phyloP scores from a whole-genome alignment of 2,797 vertebrate species.

The Echiichthys vipera region DNA sequence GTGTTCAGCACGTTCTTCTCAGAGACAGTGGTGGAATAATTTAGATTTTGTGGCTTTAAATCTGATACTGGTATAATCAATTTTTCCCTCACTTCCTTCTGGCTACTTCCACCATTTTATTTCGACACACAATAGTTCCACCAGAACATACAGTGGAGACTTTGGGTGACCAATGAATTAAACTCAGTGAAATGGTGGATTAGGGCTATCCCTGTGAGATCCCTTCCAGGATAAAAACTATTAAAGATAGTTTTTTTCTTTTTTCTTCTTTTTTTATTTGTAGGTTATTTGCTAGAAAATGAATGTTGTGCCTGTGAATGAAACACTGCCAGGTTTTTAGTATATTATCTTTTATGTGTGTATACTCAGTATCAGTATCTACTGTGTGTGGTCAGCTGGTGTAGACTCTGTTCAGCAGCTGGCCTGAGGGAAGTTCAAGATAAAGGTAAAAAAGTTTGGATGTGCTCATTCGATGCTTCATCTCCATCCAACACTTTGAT shows the following conservation, averaged over 20 bases:
- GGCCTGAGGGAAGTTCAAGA: slow-evolving; percentile 14
- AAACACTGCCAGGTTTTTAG: slow-evolving; percentile 8
- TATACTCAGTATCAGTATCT: neutral
- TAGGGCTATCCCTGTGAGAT: neutral
- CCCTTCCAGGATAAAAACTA: neutral
- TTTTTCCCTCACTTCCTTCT: no score
- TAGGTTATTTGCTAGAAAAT: neutral
- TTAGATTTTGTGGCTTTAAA: no score
- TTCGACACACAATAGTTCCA: slow-evolving; percentile 8
- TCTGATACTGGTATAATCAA: no score
- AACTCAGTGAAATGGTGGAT: slow-evolving; percentile 1
- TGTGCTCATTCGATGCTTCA: slow-evolving; percentile 35
- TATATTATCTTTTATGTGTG: slow-evolving; percentile 9
- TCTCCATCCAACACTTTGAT: slow-evolving; percentile 70
- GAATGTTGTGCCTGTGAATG: neutral
- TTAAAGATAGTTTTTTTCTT: neutral
- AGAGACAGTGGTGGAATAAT: no score
- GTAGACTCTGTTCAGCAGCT: slow-evolving; percentile 43
- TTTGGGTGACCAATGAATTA: slow-evolving; percentile 26
- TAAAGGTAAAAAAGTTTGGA: slow-evolving; percentile 13
- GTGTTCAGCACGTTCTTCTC: neutral
- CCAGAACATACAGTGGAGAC: slow-evolving; percentile 12
- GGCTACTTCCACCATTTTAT: slow-evolving; percentile 4
- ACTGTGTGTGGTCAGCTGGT: slow-evolving; percentile 42
- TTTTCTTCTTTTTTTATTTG: neutral